These are phyloP conservation scores for Sarcoramphus papa DNA, from an alignment of 2,797 vertebrate species.

Conservation along the genomic window DNA sequence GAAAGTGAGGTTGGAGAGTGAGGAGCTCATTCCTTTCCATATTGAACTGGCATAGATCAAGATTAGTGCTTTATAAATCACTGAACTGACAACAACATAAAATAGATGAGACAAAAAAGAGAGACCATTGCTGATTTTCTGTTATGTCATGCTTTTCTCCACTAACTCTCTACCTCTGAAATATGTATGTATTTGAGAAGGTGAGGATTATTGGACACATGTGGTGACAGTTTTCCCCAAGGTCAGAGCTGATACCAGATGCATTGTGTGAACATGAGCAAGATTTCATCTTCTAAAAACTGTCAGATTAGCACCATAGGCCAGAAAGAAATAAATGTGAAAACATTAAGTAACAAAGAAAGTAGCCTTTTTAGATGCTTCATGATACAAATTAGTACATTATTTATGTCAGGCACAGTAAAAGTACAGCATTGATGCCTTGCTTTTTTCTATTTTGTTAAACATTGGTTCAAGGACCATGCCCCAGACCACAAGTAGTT, in stretches of 20 bases:
- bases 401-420: not conserved
- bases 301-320: not conserved
- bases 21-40: not conserved
- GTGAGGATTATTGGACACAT: not conserved
- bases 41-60: not conserved
- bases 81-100: not conserved
- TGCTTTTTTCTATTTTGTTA: not conserved
- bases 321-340: not conserved
- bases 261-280: not conserved
- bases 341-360: not conserved
- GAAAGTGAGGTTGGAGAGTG: not conserved
- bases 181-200: not conserved
- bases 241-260: not conserved
- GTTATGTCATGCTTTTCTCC: not conserved
- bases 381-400: not conserved
- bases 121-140: not conserved
- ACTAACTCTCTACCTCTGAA: not conserved
- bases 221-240: not conserved
- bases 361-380: not conserved
- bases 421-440: not conserved
- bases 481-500: rapidly evolving
- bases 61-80: not conserved
- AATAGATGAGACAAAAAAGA: not conserved
- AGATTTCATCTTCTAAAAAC: not conserved
- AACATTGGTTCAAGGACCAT: not conserved